phyloP scores from a whole-genome alignment of 2,797 vertebrate genomes.

The Cuniculus paca region DNA sequence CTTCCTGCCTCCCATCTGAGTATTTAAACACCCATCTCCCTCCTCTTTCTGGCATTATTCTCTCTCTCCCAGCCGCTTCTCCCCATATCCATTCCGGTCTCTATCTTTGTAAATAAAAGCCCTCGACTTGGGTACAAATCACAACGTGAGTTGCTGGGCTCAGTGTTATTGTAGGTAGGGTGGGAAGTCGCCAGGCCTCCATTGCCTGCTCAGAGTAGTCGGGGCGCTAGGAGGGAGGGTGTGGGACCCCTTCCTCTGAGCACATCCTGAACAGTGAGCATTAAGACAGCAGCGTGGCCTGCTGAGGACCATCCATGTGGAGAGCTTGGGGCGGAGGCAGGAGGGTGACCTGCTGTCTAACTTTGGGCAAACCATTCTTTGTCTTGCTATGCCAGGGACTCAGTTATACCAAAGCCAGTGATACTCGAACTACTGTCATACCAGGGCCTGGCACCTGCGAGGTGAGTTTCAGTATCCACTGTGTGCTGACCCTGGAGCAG shows the following conservation, averaged over 20 bases:
- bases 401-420: too few species aligned
- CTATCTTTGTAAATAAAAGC: conserved; percentile 77
- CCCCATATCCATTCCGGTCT: neutral
- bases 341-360: neutral
- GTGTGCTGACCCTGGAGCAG: neutral
- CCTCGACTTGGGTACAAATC: conserved; percentile 60
- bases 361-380: neutral
- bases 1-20: too few species aligned
- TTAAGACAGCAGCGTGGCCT: neutral
- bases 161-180: neutral
- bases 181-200: neutral
- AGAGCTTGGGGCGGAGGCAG: neutral
- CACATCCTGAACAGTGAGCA: neutral
- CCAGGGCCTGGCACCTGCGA: neutral
- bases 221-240: neutral
- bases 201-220: neutral
- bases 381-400: neutral
- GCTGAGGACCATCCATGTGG: neutral
- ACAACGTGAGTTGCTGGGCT: neutral
- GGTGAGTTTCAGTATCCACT: neutral
- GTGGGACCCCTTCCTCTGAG: neutral
- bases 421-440: neutral
- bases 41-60: neutral
- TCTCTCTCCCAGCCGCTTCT: neutral
- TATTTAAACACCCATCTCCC: too few species aligned